Evolutionary conservation across 2,113 vertebrate genomes (phyloP), one percentile per base, ranked within the genome.

Genomic region (Chascanopsetta lugubris): DNA sequence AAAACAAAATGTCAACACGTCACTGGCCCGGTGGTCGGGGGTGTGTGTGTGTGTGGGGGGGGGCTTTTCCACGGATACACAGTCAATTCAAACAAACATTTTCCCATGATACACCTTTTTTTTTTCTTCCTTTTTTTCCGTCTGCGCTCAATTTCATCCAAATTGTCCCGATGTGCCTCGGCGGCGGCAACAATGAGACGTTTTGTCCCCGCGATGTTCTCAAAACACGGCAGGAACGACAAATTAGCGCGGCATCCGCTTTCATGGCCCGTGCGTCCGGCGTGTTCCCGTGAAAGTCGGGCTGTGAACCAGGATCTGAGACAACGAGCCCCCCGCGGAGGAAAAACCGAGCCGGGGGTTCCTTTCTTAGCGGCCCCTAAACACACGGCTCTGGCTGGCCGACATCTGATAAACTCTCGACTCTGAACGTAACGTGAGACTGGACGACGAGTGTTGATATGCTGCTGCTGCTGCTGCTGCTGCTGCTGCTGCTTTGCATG

Each of bases 401-500:
- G 30, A 32, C 30, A 36, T 13, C 63, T 48, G 74, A 73, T 78
- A 77, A 76, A 75, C 60, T 57, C 32, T 49, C 57, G 51, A 49
- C 26, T 30, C 12, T 15, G n/a, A n/a, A n/a, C n/a, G n/a, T n/a
- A 51, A 63, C 30, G 27, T 17, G 15, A 42, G 53, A 13, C 13
- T 1, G 13, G 20, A 32, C 15, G 15, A 38, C 34, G 34, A 38
- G 34, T n/a, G n/a, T n/a, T n/a, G n/a, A n/a, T n/a, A n/a, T n/a
- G 34, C 34, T 38, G 34, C 12, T 13, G 34, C 34, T 34, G 32
- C 27, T 29, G 4, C 27, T n/a, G n/a, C n/a, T n/a, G n/a, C n/a
- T n/a, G n/a, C n/a, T 42, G 40, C n/a, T n/a, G 7, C 40, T 9
- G 15, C n/a, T 42, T 8, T 18, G 8, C 5, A 15, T 18, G 6